phyloP scores from a whole-genome alignment of 2,113 vertebrate genomes.

The Lanius collurio region DNA sequence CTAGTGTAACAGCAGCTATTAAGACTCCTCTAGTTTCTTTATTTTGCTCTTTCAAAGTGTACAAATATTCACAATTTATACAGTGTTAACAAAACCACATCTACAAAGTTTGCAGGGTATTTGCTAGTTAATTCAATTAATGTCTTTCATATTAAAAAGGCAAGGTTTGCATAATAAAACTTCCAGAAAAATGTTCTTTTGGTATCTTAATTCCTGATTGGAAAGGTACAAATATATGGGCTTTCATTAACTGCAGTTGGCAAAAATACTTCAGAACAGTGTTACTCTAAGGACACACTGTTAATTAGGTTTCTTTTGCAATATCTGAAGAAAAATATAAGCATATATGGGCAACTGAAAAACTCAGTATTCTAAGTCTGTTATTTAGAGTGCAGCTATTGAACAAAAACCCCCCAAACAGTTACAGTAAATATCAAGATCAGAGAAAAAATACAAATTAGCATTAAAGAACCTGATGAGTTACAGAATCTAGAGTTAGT shows the following conservation, averaged over 20 bases:
- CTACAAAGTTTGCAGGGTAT: slow-evolving; percentile 4
- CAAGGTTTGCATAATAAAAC: slow-evolving; percentile 20
- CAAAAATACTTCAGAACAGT: not conserved
- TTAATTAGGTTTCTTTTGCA: not conserved
- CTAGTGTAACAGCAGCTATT: slow-evolving; percentile 50
- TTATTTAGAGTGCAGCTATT: not conserved
- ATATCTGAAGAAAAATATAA: slow-evolving; percentile 25
- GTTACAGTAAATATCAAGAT: not conserved
- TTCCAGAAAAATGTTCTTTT: slow-evolving; percentile 5
- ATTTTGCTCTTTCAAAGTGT: not conserved
- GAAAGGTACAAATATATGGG: not conserved
- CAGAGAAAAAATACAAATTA: not conserved
- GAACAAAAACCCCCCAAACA: not conserved
- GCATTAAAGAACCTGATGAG: not conserved
- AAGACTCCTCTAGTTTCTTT: slow-evolving; percentile 33
- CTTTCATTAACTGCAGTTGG: not conserved
- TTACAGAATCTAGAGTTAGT: not conserved
- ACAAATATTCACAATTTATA: slow-evolving; percentile 20
- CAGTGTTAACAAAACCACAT: slow-evolving; percentile 20
- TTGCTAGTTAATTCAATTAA: not conserved
- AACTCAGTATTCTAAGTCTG: not conserved
- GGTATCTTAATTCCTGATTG: not conserved
- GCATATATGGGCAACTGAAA: not conserved
- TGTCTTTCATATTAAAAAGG: not conserved
- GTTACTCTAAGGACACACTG: not conserved